Conservation (phyloP, 2,797 vertebrate genomes). For the Erithacus rubecula region DNA sequence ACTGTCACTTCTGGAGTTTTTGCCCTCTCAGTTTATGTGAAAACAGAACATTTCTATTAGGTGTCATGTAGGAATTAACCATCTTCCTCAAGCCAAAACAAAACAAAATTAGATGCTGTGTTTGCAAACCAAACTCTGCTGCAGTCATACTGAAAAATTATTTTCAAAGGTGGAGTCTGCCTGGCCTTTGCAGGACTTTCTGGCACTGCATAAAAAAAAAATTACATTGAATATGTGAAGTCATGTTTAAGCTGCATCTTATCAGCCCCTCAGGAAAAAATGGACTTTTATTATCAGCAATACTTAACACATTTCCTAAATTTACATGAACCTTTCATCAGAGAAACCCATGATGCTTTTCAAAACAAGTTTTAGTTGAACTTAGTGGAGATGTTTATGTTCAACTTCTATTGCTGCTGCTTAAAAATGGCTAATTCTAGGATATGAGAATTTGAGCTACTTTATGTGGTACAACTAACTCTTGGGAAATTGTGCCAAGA, state of each 20-base stretch:
- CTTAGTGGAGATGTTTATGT: not conserved
- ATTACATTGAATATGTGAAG: not conserved
- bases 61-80: not conserved
- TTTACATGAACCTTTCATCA: not conserved
- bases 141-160: not conserved
- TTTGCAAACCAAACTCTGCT: not conserved
- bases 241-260: not conserved
- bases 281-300: not conserved
- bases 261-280: not conserved
- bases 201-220: not conserved
- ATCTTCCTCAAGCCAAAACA: not conserved
- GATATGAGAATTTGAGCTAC: not conserved
- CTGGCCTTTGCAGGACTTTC: not conserved
- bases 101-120: not conserved
- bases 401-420: not conserved
- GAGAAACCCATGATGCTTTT: not conserved
- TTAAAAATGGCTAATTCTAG: not conserved
- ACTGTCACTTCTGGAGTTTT: not conserved
- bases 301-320: not conserved
- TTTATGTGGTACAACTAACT: not conserved
- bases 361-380: not conserved
- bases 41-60: not conserved
- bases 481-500: not conserved
- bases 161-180: not conserved
- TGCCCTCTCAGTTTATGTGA: not conserved